Percentiles rank a stretch among this genome's conserved stretches.
These are phyloP conservation scores for Mamestra brassicae DNA, from an alignment of 2,888 invertebrate species.

Conservation along the genomic window DNA sequence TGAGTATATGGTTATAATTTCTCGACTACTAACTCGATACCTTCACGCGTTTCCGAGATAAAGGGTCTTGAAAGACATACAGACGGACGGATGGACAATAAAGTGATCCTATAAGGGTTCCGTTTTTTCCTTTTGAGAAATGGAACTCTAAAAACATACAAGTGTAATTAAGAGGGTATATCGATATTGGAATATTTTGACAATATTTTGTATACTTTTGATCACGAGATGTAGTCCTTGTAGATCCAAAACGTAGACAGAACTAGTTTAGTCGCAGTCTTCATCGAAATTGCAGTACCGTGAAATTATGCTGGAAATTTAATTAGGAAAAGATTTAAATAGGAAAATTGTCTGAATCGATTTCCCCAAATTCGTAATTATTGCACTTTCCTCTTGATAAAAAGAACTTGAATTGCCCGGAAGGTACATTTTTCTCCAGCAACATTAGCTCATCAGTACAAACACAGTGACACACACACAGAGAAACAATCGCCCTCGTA, in stretches of 20 bases:
- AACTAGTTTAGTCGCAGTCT: not conserved
- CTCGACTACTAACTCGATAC: too few relatives aligned
- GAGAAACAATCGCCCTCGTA: not conserved
- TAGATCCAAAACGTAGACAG: not conserved
- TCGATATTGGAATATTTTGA: too few relatives aligned
- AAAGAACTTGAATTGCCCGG: not conserved
- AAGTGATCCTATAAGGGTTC: too few relatives aligned
- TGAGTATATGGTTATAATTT: too few relatives aligned
- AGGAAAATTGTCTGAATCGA: not conserved
- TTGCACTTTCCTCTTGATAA: not conserved
- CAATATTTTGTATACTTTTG: not conserved
- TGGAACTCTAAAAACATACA: too few relatives aligned
- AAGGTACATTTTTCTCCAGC: not conserved
- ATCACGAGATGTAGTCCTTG: not conserved
- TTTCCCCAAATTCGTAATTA: too few relatives aligned
- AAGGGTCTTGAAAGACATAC: too few relatives aligned
- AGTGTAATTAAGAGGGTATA: too few relatives aligned
- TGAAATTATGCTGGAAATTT: not conserved
- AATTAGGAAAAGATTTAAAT: not conserved
- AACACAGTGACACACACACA: conserved; percentile 4
- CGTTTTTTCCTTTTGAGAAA: too few relatives aligned
- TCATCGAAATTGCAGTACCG: not conserved
- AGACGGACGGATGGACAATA: too few relatives aligned
- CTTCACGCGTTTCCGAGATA: too few relatives aligned
- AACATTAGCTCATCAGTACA: not conserved